Conservation (phyloP, 2,888 invertebrate genomes). For the Erynnis tages region DNA sequence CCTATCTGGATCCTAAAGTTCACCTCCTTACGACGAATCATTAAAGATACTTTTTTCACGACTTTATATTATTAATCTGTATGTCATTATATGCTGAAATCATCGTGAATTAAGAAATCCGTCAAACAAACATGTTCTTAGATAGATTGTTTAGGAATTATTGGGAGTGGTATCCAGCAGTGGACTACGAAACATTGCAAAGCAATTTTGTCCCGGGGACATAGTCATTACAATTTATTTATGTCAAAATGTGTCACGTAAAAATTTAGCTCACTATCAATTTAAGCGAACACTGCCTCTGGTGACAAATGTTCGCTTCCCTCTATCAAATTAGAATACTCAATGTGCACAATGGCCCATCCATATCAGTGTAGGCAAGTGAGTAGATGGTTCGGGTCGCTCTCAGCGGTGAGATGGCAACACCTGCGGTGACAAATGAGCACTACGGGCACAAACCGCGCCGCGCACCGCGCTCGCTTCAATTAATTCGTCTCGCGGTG, state of each 20-base stretch:
- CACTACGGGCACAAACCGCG: slow-evolving; percentile 74
- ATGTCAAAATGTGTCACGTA: background rate
- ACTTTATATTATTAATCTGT: no score
- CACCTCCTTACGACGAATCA: no score
- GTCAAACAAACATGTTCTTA: no score
- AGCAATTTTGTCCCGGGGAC: no score
- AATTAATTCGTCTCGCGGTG: slow-evolving; percentile 79
- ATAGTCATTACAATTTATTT: no score
- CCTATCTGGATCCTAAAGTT: no score
- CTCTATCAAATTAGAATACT: slow-evolving; percentile 28
- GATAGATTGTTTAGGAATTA: no score
- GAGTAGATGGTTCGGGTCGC: slow-evolving; percentile 23
- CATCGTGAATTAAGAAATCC: no score
- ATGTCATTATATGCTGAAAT: no score
- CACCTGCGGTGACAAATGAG: slow-evolving; percentile 79
- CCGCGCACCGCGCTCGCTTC: slow-evolving; percentile 60
- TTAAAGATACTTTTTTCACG: no score
- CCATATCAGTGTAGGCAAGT: slow-evolving; percentile 19
- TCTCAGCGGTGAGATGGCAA: slow-evolving; percentile 39
- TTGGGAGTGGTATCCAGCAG: no score
- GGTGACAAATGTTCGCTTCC: slow-evolving; percentile 20
- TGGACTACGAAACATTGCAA: no score
- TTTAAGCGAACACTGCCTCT: background rate
- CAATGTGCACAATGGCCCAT: slow-evolving; percentile 25
- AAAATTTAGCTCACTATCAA: slow-evolving; percentile 13